These are phyloP conservation scores for Promerops cafer DNA, from an alignment of 2,113 vertebrate genomes.

Conservation along the genomic window DNA sequence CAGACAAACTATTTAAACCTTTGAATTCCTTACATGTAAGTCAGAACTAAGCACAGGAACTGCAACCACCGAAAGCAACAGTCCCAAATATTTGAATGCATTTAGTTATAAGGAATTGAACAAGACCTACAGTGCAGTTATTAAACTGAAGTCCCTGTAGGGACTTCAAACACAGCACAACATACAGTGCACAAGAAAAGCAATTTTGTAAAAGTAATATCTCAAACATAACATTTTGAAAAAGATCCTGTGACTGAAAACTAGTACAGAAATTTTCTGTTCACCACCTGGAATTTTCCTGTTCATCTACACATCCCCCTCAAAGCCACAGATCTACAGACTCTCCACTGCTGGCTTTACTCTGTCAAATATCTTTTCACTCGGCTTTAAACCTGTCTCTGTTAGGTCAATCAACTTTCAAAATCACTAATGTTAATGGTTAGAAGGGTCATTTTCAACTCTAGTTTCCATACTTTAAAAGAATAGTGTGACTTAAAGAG, in stretches of 20 bases:
- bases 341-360: not conserved
- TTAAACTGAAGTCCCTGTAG: constrained; percentile 10
- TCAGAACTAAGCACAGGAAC: constrained; percentile 8
- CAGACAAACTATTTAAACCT: constrained; percentile 7
- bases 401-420: not conserved
- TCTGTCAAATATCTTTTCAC: not conserved
- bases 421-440: not conserved
- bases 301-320: not conserved
- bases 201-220: constrained; percentile 33
- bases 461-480: not conserved
- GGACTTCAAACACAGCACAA: not conserved
- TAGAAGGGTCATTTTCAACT: not conserved
- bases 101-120: constrained; percentile 13
- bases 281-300: not conserved
- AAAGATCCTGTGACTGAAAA: not conserved
- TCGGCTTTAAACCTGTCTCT: not conserved
- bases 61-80: not conserved
- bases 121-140: not conserved
- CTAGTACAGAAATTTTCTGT: not conserved
- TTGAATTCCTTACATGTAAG: constrained; percentile 1
- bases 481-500: not conserved
- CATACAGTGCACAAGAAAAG: not conserved
- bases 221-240: not conserved
- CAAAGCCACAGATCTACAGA: not conserved
- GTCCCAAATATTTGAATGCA: constrained; percentile 26